Evolutionary conservation across 2,113 vertebrate genomes (phyloP).

Genomic region (Python bivittatus): DNA sequence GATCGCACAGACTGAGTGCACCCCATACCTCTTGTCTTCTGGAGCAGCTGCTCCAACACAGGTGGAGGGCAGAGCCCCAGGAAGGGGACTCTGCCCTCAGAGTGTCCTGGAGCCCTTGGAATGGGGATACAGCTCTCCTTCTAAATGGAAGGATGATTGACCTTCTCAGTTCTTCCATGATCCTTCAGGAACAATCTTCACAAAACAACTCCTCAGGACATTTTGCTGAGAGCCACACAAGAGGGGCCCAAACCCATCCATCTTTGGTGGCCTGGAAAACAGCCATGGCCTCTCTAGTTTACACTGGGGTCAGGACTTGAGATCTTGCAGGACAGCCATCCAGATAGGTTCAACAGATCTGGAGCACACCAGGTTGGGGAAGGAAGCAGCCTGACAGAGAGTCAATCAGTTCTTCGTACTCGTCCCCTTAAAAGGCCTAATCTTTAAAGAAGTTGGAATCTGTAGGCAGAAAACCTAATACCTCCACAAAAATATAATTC

Average conservation of each 20-base stretch:
- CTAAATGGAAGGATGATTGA: slow-evolving; percentile 6
- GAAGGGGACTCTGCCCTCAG: neutral
- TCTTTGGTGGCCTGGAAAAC: neutral
- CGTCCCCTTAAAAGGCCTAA: neutral
- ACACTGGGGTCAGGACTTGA: neutral
- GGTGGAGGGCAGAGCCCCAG: neutral
- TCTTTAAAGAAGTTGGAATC: too few relatives aligned
- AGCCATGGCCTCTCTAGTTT: neutral
- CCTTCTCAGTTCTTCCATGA: neutral
- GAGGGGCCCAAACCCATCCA: neutral
- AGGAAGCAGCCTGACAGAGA: neutral
- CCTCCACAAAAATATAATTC: neutral
- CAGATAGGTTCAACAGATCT: neutral
- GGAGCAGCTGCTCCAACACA: neutral
- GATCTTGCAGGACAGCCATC: neutral
- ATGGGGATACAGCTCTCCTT: accelerated
- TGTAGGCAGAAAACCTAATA: neutral
- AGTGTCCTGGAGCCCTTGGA: neutral
- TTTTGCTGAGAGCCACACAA: neutral
- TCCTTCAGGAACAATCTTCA: neutral
- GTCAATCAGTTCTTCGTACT: neutral
- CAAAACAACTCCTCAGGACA: accelerated
- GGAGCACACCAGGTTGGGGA: neutral
- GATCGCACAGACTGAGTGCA: neutral
- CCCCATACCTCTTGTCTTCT: neutral